These are phyloP conservation scores for Labeo calbasu DNA, from an alignment of 2,797 vertebrate species.

Conservation along the genomic window DNA sequence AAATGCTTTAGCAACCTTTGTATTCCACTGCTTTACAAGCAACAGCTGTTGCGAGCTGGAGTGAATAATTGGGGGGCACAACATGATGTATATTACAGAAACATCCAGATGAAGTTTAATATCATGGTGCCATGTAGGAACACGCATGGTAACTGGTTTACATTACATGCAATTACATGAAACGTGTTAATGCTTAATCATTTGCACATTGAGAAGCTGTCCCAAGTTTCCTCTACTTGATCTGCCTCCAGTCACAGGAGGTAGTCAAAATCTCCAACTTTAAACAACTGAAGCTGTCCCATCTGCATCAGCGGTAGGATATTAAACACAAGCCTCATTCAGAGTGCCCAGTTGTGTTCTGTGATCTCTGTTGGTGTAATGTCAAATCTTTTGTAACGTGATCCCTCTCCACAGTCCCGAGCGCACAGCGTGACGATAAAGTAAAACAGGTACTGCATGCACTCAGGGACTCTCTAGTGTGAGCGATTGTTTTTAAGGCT, in stretches of 20 bases:
- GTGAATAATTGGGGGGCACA: conserved; percentile 4
- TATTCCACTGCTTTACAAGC: conserved; percentile 58
- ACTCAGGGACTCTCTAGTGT: background rate
- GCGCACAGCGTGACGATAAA: conserved; percentile 18
- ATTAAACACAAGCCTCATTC: conserved; percentile 1
- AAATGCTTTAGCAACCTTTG: conserved; percentile 51
- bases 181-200: conserved; percentile 10
- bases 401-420: conserved; percentile 14
- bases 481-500: conserved; percentile 4
- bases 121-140: background rate
- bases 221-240: background rate
- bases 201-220: background rate
- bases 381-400: conserved; percentile 14
- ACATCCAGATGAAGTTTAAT: conserved; percentile 8
- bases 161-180: background rate
- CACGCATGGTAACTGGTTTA: background rate
- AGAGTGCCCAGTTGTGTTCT: background rate
- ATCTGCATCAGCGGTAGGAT: background rate
- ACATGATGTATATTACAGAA: background rate
- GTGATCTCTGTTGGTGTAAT: background rate
- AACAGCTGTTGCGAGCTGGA: conserved; percentile 38
- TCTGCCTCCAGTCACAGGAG: conserved; percentile 7
- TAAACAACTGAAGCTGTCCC: background rate
- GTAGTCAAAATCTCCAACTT: background rate
- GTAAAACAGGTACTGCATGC: conserved; percentile 17